These are phyloP conservation scores for Rhinogobio ventralis DNA, from an alignment of 2,797 vertebrate species.

Conservation along the genomic window DNA sequence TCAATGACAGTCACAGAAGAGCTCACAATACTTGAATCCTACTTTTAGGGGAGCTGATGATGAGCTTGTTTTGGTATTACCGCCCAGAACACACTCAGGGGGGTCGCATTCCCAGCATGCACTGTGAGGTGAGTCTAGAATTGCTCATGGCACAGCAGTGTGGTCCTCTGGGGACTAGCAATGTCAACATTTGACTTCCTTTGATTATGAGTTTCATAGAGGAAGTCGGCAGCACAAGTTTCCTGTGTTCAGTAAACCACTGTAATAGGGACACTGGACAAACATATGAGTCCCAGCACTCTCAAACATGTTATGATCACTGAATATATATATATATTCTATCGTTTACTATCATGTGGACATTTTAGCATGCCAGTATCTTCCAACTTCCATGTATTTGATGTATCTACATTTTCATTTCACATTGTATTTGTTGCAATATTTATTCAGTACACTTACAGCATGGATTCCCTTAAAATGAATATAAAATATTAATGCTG, in stretches of 20 bases:
- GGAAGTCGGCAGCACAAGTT: constrained; percentile 56
- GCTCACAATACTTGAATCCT: constrained; percentile 15
- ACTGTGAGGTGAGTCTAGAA: constrained; percentile 88
- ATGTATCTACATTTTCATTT: neutral
- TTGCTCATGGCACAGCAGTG: constrained; percentile 4
- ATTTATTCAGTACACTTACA: neutral
- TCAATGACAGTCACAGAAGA: neutral
- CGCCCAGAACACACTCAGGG: constrained; percentile 99
- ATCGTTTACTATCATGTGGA: neutral
- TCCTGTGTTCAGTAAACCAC: constrained; percentile 65
- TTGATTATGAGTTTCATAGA: constrained; percentile 57
- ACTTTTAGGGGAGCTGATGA: constrained; percentile 94
- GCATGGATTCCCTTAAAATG: constrained; percentile 3
- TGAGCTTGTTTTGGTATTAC: constrained; percentile 99
- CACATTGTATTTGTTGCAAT: neutral
- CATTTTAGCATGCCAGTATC: neutral
- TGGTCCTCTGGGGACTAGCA: constrained; percentile 38
- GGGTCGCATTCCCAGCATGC: constrained; percentile 90
- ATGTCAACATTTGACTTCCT: constrained; percentile 62
- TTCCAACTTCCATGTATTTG: neutral
- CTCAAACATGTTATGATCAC: constrained; percentile 41
- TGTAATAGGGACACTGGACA: constrained; percentile 50
- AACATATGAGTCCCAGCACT: constrained; percentile 42
- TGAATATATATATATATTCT: neutral
- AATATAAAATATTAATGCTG: constrained; percentile 32